Evolutionary conservation across 2,113 vertebrate genomes (phyloP), one percentile per base, ranked within the genome.

Genomic region (Erpornis zantholeuca): DNA sequence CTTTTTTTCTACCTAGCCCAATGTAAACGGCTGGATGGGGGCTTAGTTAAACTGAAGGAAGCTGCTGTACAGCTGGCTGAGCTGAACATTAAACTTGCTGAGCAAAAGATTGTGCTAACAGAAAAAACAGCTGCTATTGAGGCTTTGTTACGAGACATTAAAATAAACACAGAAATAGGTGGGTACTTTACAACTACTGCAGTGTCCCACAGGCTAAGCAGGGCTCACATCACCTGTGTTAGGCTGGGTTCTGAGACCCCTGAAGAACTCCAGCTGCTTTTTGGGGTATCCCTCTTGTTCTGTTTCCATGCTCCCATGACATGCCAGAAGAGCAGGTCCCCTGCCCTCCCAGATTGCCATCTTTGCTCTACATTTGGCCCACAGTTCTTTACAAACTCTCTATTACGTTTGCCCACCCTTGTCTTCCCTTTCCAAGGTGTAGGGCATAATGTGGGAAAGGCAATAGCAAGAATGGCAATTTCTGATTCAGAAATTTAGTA

Each of bases 31-130:
- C 97, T 99, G 79, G 99, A 99, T 54, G 98, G 98, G 4, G 99
- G 99, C 61, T 98, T 99, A 82, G 98, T 98, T 94, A 99, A 99
- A 95, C 97, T 99, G 84, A 98, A 99, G 96, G 99, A 99, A 96
- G 99, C 99, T 38, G 98, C 98, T 49, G n/a, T 97, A n/a, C 98
- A 99, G 97, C 97, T 99, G 42, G 98, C 97, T 7, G 98, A 99
- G 95, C 98, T 99, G 73, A 99, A 99, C 71, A 64, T 95, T 80
- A 99, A 99, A 91, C 98, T 99, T 56, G 99, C 98, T 2, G 99
- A 99, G 95, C 99, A 99, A 95, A 99, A 98, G 92, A 94, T 99
- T 12, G 98, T 99, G 69, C 94, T 99, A 14, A 98, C 98, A 2
- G 99, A 99, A 96, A 99, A 99, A 94, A 98, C 99, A 0, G 94